Evolutionary conservation across 2,888 invertebrate genomes (phyloP), one percentile per base, ranked within the genome.

Genomic region (Lithophane semibrunnea): DNA sequence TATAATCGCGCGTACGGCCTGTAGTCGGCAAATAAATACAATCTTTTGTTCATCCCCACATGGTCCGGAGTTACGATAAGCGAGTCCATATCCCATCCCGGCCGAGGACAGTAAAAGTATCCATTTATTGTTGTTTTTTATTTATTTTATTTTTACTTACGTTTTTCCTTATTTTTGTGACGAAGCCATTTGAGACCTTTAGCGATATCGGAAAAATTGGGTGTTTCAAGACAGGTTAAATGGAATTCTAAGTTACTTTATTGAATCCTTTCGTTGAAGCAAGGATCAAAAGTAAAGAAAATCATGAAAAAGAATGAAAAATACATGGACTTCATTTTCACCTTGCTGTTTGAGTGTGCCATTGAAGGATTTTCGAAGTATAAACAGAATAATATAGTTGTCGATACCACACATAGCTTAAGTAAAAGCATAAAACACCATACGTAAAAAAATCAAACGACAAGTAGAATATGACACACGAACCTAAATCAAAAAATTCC

Each of bases 21-120:
- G 42, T 79, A 91, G 94, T 93, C 95, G 94, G 94, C 94, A 90
- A 92, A 94, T 94, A 94, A 95, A 95, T 94, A 92, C 93, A 86
- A 91, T 92, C 95, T 95, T 94, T 95, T 95, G 95, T 95, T 91
- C 91, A 89, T 93, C 95, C 95, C 79, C 94, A 95, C 93, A 95
- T 91, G 95, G 95, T 86, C 77, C 86, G 92, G 86, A 81, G 86
- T 86, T 85, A 91, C 92, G 94, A 93, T 94, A 94, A 93, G 92
- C 93, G 90, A 91, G 89, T 91, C 87, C 86, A 88, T 89, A 91
- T 92, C 92, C 92, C 91, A 92, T 90, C 89, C 89, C 91, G 89
- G 87, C 91, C 91, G 89, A 90, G 93, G 92, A 92, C 93, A 92
- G 93, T 93, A 93, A 93, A 93, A 93, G 93, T 94, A 92, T 92